Evolutionary conservation across 2,113 vertebrate genomes (phyloP).

Genomic region (Siphamia tubifer): DNA sequence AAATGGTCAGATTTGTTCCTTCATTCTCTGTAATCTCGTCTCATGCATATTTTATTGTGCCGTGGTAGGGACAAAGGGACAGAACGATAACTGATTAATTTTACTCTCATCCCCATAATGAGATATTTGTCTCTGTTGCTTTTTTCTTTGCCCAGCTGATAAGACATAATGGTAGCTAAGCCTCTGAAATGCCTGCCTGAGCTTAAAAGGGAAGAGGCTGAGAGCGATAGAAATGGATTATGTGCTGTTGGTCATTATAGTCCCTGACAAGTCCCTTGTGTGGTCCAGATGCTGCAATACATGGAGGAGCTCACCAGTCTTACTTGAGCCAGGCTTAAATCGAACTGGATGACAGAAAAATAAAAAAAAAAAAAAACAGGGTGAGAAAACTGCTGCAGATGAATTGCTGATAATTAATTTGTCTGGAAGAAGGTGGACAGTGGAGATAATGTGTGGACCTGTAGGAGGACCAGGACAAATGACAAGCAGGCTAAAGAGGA

Average conservation of each 20-base stretch:
- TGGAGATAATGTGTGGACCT: too few relatives aligned
- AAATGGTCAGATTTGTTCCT: not conserved
- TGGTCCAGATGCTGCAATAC: slow-evolving; percentile 32
- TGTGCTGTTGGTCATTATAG: slow-evolving; percentile 41
- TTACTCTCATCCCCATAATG: slow-evolving; percentile 38
- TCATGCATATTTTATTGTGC: slow-evolving; percentile 10
- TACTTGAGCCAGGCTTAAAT: slow-evolving; percentile 24
- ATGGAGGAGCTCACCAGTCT: slow-evolving; percentile 2
- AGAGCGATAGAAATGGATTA: slow-evolving; percentile 8
- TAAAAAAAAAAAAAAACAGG: slow-evolving; percentile 23
- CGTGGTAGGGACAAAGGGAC: not conserved
- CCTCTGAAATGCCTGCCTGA: not conserved
- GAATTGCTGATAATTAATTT: slow-evolving; percentile 70
- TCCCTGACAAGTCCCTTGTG: slow-evolving; percentile 36
- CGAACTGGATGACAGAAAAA: slow-evolving; percentile 23
- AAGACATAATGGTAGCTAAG: slow-evolving; percentile 32
- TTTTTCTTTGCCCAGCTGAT: slow-evolving; percentile 31
- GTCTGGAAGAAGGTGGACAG: slow-evolving; percentile 36
- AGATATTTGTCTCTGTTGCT: slow-evolving; percentile 47
- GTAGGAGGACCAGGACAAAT: too few relatives aligned
- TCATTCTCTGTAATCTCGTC: not conserved
- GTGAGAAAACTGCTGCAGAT: slow-evolving; percentile 50
- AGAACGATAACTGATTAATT: slow-evolving; percentile 37
- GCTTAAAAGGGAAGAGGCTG: not conserved
- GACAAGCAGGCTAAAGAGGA: too few relatives aligned